Conservation (phyloP, 2,113 vertebrate genomes). For the Hyla sarda region DNA sequence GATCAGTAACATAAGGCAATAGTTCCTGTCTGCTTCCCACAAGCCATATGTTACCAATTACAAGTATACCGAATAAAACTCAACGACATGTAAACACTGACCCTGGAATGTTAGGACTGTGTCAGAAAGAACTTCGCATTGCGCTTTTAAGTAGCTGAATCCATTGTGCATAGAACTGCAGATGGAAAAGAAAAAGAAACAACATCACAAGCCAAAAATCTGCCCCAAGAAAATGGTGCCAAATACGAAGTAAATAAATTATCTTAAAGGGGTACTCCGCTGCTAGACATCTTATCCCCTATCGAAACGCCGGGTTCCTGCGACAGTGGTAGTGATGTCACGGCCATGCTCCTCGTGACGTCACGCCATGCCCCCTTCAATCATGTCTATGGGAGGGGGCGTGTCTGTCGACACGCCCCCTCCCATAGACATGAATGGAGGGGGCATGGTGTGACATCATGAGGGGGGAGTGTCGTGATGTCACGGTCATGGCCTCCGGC, state of each 20-base stretch:
- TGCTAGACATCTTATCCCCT: no score
- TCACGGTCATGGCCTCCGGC: no score
- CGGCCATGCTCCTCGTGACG: no score
- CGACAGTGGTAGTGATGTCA: no score
- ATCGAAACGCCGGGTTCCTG: no score
- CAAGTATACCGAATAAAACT: not conserved
- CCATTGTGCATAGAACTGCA: not conserved
- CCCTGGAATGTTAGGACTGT: not conserved
- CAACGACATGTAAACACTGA: slow-evolving; percentile 32
- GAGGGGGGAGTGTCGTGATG: no score
- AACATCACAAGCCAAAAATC: not conserved
- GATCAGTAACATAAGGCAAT: not conserved
- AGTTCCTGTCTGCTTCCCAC: slow-evolving; percentile 5
- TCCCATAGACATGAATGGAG: no score
- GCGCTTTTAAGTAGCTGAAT: not conserved
- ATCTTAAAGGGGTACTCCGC: no score
- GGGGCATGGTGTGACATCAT: no score
- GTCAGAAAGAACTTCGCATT: not conserved
- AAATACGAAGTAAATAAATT: not conserved
- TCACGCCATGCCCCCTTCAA: no score
- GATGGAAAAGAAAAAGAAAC: not conserved
- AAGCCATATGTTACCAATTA: slow-evolving; percentile 30
- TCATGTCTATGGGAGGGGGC: no score
- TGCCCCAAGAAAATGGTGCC: not conserved
- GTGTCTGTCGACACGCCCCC: no score